A percentile compares a stretch with the other conserved stretches of the same genome.
These are phyloP conservation scores for Drosophila busckii DNA, from an alignment of 1,140 invertebrate genomes.

Conservation along the genomic window DNA sequence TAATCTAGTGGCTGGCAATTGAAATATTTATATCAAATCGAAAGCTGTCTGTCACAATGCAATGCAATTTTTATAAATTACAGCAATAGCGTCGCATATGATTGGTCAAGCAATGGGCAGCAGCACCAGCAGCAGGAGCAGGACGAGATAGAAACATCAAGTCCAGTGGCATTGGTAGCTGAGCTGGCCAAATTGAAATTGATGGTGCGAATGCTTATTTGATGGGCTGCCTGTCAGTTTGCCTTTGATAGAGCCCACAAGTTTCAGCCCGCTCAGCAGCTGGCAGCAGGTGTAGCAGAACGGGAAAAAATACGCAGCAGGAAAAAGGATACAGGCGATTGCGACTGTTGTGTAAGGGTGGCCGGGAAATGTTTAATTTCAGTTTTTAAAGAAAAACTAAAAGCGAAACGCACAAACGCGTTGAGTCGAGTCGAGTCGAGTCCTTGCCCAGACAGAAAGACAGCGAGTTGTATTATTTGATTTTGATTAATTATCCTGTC, in stretches of 20 bases:
- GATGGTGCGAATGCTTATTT: constrained; percentile 64
- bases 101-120: constrained; percentile 14
- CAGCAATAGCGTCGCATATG: constrained; percentile 36
- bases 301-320: constrained; percentile 44
- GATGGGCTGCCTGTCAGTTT: constrained; percentile 46
- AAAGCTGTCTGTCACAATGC: constrained; percentile 74
- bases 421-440: constrained; percentile 14
- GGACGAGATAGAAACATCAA: constrained; percentile 59
- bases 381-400: constrained; percentile 33
- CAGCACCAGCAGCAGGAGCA: constrained; percentile 1
- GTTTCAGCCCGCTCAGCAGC: neutral
- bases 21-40: constrained; percentile 77
- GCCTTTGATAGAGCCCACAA: constrained; percentile 8
- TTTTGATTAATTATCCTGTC: constrained; percentile 75
- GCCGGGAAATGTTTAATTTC: constrained; percentile 37
- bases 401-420: constrained; percentile 34
- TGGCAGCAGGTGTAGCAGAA: constrained; percentile 56
- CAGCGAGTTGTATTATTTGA: constrained; percentile 66
- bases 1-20: constrained; percentile 63
- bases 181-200: constrained; percentile 76
- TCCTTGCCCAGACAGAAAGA: constrained; percentile 29
- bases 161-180: constrained; percentile 18
- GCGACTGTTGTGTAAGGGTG: neutral
- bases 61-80: constrained; percentile 76
- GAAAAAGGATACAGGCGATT: constrained; percentile 30